These are phyloP conservation scores for Nicator chloris DNA, from an alignment of 2,113 vertebrate species.

Conservation along the genomic window DNA sequence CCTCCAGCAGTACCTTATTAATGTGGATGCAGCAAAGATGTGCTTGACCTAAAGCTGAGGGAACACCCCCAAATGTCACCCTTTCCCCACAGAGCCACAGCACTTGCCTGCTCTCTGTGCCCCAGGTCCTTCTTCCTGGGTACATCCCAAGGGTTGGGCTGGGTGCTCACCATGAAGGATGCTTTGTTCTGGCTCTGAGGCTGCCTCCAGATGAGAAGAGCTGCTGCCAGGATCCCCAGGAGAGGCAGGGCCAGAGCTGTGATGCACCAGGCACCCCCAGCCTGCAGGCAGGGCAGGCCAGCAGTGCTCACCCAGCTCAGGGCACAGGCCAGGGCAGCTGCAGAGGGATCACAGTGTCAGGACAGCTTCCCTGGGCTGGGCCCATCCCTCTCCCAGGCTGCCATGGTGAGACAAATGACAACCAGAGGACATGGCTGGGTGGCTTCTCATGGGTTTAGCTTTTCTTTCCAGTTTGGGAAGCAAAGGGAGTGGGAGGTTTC, in stretches of 20 bases:
- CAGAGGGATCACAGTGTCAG: background rate
- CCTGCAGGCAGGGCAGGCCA: constrained; percentile 59
- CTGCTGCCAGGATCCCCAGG: constrained; percentile 48
- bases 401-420: background rate
- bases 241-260: constrained; percentile 56
- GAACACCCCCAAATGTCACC: rapidly evolving
- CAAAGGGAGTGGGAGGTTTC: background rate
- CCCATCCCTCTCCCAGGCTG: background rate
- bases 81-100: background rate
- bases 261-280: constrained; percentile 68
- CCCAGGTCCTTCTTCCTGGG: background rate
- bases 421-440: background rate
- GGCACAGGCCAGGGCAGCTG: constrained; percentile 66
- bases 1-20: background rate
- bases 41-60: background rate
- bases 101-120: background rate
- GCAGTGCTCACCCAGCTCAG: constrained; percentile 64
- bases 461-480: background rate
- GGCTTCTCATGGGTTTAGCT: background rate
- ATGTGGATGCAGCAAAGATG: background rate
- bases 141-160: rapidly evolving
- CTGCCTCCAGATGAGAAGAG: constrained; percentile 78
- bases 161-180: constrained; percentile 78
- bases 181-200: constrained; percentile 77
- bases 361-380: background rate